Evolutionary conservation across 2,888 invertebrate genomes (phyloP), one percentile per base, ranked within the genome.

Genomic region (Diplazon laetatorius): DNA sequence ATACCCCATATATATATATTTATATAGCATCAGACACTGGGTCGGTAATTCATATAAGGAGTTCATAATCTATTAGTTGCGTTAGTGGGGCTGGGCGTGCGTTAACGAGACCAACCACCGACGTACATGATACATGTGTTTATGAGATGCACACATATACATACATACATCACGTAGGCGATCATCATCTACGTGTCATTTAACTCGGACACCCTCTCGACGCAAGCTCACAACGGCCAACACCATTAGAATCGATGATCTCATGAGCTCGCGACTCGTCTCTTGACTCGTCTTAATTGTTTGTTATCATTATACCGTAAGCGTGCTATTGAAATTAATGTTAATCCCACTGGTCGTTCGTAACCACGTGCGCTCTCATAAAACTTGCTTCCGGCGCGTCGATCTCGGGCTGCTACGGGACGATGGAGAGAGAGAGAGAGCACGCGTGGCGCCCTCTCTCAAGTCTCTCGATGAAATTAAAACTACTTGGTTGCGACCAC

Each of bases 321-420:
- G 87, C 90, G 89, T 89, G 89, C 90, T 90, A 90, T 91, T 90
- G 90, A 90, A 90, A 90, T 91, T 90, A 89, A 91, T 90, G 89
- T 89, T 90, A 90, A 90, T 90, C 88, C 87, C 87, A 83, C 87
- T 82, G 83, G n/a, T 85, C 50, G 52, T 66, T 73, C n/a, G 46
- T 70, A 70, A 30, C 63, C 62, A 63, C 55, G 83, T 80, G 62
- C 71, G 86, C 86, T 86, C 86, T 87, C 87, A 87, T 88, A 89
- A 89, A 89, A 89, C 86, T 85, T 86, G 87, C 89, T 90, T 90
- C 89, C 90, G 89, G 89, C 87, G 86, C 83, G 59, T 9, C 62
- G 71, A 35, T 63, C 9, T 8, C 14, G 16, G 35, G 10, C n/a
- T n/a, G n/a, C n/a, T n/a, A n/a, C n/a, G n/a, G n/a, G n/a, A n/a